Base-by-base conservation (phyloP, 2,113 vertebrate genomes). In the Struthio camelus region DNA sequence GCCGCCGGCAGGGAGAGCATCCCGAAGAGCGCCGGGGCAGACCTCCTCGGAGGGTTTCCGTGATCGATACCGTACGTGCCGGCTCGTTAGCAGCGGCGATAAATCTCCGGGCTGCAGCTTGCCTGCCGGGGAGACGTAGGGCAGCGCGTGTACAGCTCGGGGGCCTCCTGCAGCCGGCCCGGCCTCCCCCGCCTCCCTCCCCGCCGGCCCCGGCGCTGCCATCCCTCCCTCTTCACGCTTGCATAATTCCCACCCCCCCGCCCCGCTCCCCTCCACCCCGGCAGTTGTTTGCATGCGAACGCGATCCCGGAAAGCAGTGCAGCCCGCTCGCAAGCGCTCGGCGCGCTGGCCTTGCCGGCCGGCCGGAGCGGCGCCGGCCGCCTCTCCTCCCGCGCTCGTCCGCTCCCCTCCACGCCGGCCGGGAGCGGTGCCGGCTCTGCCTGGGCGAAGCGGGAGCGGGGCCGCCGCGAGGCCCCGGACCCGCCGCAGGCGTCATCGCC, bases 241-340 rank as follows among this genome's bases (percentile, higher is more conserved):
- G 92, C 87, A 90, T 95, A 83, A 93, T 87, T 91, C 94, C 91
- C 93, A n/a, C n/a, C n/a, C n/a, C n/a, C n/a, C n/a, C n/a, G n/a
- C n/a, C n/a, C n/a, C n/a, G n/a, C n/a, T n/a, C n/a, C n/a, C n/a
- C n/a, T n/a, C n/a, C n/a, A n/a, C 92, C 8, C 13, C 50, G 59
- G 90, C 81, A 6, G 78, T 94, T 75, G 28, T 96, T 96, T 95
- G 95, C 86, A 83, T 95, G 93, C 90, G 80, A 95, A 93, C 92
- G 85, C 94, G 10, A 93, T 87, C 91, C 50, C 59, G 93, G 92
- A 88, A 94, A 93, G 86, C 88, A 85, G 84, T 12, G 79, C 18
- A 82, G 93, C 92, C 94, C 70, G 80, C 90, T 93, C 93, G 75
- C 85, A 32, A 94, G 92, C 1, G 9, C 44, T n/a, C n/a, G n/a